Evolutionary conservation across 2,113 vertebrate species (phyloP), one percentile per base, ranked within the genome.

Genomic region (Cyanoramphus novaezelandiae): DNA sequence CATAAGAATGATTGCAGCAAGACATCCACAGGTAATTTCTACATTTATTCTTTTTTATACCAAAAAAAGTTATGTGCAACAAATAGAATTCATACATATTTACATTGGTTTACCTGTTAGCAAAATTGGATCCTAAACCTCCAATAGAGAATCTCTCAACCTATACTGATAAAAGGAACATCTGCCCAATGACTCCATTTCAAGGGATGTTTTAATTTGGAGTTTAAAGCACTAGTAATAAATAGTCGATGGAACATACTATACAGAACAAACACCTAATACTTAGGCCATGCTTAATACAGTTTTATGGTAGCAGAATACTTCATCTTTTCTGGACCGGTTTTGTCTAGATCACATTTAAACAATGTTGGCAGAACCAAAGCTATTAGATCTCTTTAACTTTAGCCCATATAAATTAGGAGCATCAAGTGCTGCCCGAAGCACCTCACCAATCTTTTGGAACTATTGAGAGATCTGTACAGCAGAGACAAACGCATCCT

Each of bases 51-150:
- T 98, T 98, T 95, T 93, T 98, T 97, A 98, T 98, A 98, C 98
- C 98, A 98, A 98, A 96, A 98, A 98, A 98, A 98, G 95, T 98
- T 98, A 98, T 98, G 98, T 98, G 98, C 98, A 98, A 98, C 98
- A 98, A 98, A 98, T 97, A 98, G 98, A 98, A 98, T 97, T 98
- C 97, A 13, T 98, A 98, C 98, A 98, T 98, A 98, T 98, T 98
- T 98, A 98, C 98, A 98, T 76, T 92, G 79, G 93, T 98, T 97
- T 88, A 96, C 94, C 95, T 96, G 92, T 98, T 97, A 98, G 97
- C 97, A 98, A 98, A 98, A 98, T 55, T 92, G 94, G 96, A 95
- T 95, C 96, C 98, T 98, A 96, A 97, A 96, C 95, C 89, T 98
- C 95, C 93, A 81, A 59, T 24, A 95, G 94, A 97, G 98, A 97